Conservation (phyloP, 2,113 vertebrate genomes). For the Ptilorrhoa leucosticta region DNA sequence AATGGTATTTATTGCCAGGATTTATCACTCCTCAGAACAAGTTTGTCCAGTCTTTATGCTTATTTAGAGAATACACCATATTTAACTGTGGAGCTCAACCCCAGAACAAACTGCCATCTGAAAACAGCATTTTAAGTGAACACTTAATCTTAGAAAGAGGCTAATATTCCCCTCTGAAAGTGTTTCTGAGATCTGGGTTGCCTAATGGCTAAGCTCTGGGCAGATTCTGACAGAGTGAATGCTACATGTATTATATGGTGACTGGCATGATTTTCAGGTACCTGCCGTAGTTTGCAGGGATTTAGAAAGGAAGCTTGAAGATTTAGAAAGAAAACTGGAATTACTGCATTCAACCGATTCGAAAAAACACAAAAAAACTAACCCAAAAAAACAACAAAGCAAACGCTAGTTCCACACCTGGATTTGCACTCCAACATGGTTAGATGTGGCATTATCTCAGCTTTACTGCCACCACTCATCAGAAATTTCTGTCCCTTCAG, state of each 20-base stretch:
- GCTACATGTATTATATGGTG: rapidly evolving
- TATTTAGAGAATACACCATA: not conserved
- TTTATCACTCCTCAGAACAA: not conserved
- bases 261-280: not conserved
- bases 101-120: not conserved
- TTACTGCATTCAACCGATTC: not conserved
- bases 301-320: not conserved
- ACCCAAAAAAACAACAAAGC: not conserved
- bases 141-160: not conserved
- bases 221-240: not conserved
- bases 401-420: not conserved
- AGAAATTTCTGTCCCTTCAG: not conserved
- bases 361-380: not conserved
- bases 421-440: not conserved
- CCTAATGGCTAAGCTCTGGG: not conserved
- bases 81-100: not conserved
- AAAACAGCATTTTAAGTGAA: not conserved
- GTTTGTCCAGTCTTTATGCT: not conserved
- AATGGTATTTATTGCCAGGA: not conserved
- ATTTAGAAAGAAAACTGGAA: not conserved
- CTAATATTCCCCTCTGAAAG: not conserved
- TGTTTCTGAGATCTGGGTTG: not conserved
- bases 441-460: not conserved
- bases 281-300: not conserved
- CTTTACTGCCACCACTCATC: not conserved